Percentiles rank a stretch among this genome's conserved stretches.
Conservation (phyloP, 1,140 invertebrate genomes). For the Dreissena rostriformis region DNA sequence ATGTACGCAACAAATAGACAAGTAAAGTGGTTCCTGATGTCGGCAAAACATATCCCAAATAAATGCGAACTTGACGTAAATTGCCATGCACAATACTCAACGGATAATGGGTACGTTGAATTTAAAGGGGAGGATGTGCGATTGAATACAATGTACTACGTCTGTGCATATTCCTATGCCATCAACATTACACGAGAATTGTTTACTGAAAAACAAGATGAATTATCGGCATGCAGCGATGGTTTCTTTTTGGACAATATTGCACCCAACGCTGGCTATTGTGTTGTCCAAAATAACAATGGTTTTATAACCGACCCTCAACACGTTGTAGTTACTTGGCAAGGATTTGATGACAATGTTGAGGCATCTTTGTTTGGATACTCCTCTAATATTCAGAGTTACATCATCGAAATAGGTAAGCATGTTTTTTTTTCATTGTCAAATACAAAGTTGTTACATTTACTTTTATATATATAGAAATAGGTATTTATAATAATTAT, state of each 20-base stretch:
- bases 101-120: constrained; percentile 5
- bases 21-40: constrained; percentile 40
- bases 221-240: constrained; percentile 52
- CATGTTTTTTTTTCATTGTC: background rate
- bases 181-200: background rate
- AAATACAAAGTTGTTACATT: too few relatives aligned
- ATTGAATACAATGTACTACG: constrained; percentile 11
- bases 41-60: background rate
- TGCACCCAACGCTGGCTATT: too few relatives aligned
- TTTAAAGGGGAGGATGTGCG: constrained; percentile 11
- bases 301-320: constrained; percentile 9
- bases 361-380: constrained; percentile 16
- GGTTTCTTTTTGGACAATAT: constrained; percentile 49
- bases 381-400: constrained; percentile 24
- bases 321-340: constrained; percentile 23
- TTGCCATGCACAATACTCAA: background rate
- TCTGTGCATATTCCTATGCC: constrained; percentile 38
- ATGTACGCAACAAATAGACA: background rate
- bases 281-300: constrained; percentile 11
- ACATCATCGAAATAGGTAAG: constrained; percentile 47
- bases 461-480: too few relatives aligned
- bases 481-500: too few relatives aligned
- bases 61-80: constrained; percentile 24
- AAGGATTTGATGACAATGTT: constrained; percentile 33
- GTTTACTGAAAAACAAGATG: constrained; percentile 7